phyloP scores from a whole-genome alignment of 2,797 vertebrate species.

The Graptemys geographica region DNA sequence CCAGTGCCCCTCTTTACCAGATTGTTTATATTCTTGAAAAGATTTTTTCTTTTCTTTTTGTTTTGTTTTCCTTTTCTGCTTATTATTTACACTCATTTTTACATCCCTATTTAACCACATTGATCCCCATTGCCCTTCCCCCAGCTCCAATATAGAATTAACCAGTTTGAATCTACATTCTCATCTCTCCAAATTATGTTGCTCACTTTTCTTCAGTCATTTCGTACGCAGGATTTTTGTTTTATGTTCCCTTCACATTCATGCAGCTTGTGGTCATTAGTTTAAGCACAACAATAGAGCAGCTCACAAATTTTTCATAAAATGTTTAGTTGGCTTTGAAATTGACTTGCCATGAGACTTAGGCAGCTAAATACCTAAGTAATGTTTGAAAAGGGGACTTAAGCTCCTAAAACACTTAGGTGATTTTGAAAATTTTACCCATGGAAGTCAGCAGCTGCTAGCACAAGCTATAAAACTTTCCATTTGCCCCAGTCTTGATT shows the following conservation, averaged over 20 bases:
- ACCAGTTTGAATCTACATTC: neutral
- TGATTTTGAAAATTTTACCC: neutral
- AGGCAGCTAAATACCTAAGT: neutral
- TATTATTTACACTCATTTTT: constrained; percentile 42
- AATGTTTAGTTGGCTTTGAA: neutral
- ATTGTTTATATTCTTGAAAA: constrained; percentile 53
- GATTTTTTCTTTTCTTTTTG: constrained; percentile 11
- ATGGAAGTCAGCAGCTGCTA: neutral
- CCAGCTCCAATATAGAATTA: neutral
- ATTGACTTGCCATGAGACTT: neutral
- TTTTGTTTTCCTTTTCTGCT: neutral
- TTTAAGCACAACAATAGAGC: neutral
- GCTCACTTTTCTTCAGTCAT: neutral
- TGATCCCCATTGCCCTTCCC: constrained; percentile 48
- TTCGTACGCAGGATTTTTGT: neutral
- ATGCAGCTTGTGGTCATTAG: neutral
- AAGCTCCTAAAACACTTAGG: neutral
- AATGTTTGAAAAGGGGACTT: neutral
- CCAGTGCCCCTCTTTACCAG: neutral
- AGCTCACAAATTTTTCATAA: neutral
- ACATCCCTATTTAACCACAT: constrained; percentile 47
- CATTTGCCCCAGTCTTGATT: neutral
- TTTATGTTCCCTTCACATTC: neutral
- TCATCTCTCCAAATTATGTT: constrained; percentile 32
- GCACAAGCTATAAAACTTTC: neutral